Percentiles rank a stretch among this genome's conserved stretches.
Conservation (phyloP, 2,797 vertebrate genomes). For the Myotis findleyi region DNA sequence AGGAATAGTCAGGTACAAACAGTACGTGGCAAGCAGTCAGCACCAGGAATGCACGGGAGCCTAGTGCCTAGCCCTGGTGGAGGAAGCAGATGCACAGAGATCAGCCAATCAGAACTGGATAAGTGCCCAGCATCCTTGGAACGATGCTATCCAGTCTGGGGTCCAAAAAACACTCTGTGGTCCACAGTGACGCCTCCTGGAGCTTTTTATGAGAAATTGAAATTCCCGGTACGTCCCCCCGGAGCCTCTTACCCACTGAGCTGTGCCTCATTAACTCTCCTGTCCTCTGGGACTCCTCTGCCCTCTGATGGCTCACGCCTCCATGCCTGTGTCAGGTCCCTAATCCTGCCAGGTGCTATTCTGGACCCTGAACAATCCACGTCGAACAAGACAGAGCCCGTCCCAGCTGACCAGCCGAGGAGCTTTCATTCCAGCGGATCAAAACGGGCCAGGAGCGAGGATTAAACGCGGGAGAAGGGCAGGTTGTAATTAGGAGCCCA, state of each 20-base stretch:
- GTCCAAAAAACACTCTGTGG: background rate
- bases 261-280: background rate
- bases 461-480: background rate
- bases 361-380: background rate
- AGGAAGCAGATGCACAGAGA: background rate
- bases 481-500: background rate
- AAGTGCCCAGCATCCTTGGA: background rate
- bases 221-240: background rate
- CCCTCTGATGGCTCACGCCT: background rate
- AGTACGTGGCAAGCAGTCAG: conserved; percentile 19
- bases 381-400: background rate
- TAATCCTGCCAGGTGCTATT: background rate
- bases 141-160: background rate
- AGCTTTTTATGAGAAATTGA: background rate
- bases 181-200: background rate
- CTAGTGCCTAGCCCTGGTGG: background rate
- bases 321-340: background rate
- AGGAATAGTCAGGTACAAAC: conserved; percentile 4
- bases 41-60: background rate
- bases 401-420: background rate
- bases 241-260: background rate
- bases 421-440: background rate
- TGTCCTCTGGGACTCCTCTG: background rate
- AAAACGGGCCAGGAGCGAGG: background rate
- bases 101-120: background rate